Conservation (phyloP, 2,797 vertebrate genomes). For the Lycodopsis pacificus region DNA sequence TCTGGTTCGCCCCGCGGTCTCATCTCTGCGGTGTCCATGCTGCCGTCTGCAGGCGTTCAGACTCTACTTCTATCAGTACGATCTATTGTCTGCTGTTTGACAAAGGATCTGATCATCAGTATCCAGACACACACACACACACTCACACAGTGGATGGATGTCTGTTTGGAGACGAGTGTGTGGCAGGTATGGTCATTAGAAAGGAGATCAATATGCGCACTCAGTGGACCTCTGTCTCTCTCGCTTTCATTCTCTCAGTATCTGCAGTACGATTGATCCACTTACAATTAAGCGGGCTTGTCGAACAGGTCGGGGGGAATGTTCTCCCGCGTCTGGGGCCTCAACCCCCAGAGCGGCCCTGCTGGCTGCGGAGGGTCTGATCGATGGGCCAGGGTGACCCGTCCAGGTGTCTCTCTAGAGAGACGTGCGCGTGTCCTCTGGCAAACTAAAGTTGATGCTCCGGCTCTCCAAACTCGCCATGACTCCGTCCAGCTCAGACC, state of each 20-base stretch:
- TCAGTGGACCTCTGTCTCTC: constrained; percentile 59
- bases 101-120: constrained; percentile 31
- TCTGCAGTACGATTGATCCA: constrained; percentile 78
- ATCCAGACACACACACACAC: constrained; percentile 20
- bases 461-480: not conserved
- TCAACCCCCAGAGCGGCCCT: constrained; percentile 40
- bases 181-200: constrained; percentile 70
- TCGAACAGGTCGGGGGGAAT: constrained; percentile 79
- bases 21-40: constrained; percentile 5
- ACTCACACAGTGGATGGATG: constrained; percentile 23
- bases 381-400: constrained; percentile 76
- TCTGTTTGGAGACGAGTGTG: constrained; percentile 49
- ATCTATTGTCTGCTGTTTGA: constrained; percentile 34
- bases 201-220: constrained; percentile 67
- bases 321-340: constrained; percentile 54
- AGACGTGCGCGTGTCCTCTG: constrained; percentile 57
- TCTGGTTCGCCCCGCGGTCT: constrained; percentile 18
- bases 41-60: constrained; percentile 35
- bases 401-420: constrained; percentile 60
- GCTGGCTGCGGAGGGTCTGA: constrained; percentile 49
- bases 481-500: constrained; percentile 39
- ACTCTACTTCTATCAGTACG: not conserved
- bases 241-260: constrained; percentile 64
- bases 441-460: constrained; percentile 41
- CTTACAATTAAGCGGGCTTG: constrained; percentile 77